phyloP scores from a whole-genome alignment of 2,113 vertebrate species.

The Bettongia penicillata region DNA sequence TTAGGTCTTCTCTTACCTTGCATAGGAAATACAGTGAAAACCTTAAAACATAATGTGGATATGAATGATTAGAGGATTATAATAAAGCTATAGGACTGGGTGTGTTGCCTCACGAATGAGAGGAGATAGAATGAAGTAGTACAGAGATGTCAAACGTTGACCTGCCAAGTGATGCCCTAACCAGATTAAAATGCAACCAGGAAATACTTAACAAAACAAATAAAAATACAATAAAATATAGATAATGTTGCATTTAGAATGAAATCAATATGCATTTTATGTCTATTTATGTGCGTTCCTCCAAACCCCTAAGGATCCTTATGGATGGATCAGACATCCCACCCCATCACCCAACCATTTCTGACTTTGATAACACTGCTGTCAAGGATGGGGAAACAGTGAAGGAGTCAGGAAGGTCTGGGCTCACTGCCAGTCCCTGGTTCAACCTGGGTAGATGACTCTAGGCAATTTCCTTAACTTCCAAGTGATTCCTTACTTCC shows the following conservation, averaged over 20 bases:
- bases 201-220: background rate
- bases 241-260: background rate
- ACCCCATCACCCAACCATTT: too few relatives aligned
- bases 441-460: background rate
- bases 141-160: background rate
- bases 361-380: too few relatives aligned
- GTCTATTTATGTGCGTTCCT: background rate
- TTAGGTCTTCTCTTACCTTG: background rate
- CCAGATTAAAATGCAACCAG: background rate
- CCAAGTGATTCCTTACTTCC: too few relatives aligned
- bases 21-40: background rate
- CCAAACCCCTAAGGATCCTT: background rate
- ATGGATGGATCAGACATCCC: background rate
- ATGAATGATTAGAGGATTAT: background rate
- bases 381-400: too few relatives aligned
- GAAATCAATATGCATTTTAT: background rate
- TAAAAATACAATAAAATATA: background rate
- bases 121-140: background rate
- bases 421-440: too few relatives aligned
- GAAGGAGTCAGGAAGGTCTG: too few relatives aligned
- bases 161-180: background rate
- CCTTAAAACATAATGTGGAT: background rate
- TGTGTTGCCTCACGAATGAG: too few relatives aligned
- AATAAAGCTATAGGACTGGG: background rate
- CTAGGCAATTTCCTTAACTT: background rate